phyloP scores from a whole-genome alignment of 2,888 invertebrate genomes.

The Alitta virens region DNA sequence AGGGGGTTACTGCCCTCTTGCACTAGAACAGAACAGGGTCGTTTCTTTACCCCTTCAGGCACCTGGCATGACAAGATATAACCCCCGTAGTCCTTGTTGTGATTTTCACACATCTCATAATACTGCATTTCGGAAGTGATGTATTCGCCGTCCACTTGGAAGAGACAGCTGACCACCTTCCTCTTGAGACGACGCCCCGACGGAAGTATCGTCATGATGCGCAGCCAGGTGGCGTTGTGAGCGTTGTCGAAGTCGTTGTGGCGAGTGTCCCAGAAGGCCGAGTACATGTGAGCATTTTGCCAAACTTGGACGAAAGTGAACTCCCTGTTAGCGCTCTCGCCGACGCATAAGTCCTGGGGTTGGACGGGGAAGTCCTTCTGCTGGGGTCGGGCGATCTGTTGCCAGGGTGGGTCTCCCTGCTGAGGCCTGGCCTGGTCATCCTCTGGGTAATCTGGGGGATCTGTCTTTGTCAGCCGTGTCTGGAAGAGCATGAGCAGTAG shows the following conservation, averaged over 20 bases:
- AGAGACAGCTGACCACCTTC: conserved; percentile 15
- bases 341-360: no score
- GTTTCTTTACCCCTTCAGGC: conserved; percentile 23
- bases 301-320: conserved; percentile 29
- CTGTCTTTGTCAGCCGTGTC: conserved; percentile 1
- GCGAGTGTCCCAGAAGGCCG: conserved; percentile 45
- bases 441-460: not conserved
- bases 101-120: conserved; percentile 55
- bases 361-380: not conserved
- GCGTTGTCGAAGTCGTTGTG: conserved; percentile 32
- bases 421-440: not conserved
- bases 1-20: not conserved
- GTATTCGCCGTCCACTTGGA: not conserved
- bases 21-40: conserved; percentile 1
- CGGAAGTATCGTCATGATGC: conserved; percentile 25
- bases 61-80: conserved; percentile 48
- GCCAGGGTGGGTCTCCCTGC: not conserved
- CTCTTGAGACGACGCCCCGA: not conserved
- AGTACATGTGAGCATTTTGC: conserved; percentile 34
- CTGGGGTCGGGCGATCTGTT: not conserved
- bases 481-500: conserved; percentile 16
- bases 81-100: conserved; percentile 46
- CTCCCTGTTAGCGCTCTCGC: no score
- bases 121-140: conserved; percentile 15
- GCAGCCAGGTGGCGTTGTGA: conserved; percentile 20